Conservation (phyloP, 2,797 vertebrate genomes). For the Setipinna tenuifilis region DNA sequence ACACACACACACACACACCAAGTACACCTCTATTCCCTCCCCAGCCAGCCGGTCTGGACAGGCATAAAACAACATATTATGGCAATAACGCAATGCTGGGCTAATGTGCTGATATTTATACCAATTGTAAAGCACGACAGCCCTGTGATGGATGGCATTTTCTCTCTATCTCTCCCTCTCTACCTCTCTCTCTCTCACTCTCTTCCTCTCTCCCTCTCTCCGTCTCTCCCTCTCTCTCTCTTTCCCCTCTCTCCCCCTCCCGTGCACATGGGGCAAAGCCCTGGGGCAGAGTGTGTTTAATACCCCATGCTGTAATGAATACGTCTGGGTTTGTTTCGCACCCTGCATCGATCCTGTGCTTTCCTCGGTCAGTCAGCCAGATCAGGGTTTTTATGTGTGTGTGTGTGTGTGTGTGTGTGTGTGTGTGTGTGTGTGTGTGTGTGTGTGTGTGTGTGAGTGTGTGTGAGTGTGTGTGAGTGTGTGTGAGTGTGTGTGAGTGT, state of each 20-base stretch:
- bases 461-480: no score
- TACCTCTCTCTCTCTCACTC: background rate
- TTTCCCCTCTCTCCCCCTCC: conserved; percentile 32
- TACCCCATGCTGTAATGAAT: conserved; percentile 48
- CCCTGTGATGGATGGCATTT: conserved; percentile 49
- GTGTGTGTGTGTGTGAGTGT: no score
- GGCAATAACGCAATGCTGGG: conserved; percentile 51
- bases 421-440: no score
- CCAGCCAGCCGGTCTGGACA: conserved; percentile 45
- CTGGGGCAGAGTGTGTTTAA: conserved; percentile 49
- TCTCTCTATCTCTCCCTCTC: background rate
- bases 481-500: no score
- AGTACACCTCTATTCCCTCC: conserved; percentile 28
- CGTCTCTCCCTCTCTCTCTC: background rate
- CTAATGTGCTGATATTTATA: conserved; percentile 61
- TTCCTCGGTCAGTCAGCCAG: background rate
- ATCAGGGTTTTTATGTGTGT: background rate
- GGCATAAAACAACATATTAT: conserved; percentile 64
- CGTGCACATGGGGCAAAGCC: conserved; percentile 39
- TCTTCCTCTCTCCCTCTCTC: background rate
- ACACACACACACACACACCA: background rate
- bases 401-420: no score
- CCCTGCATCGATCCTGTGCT: conserved; percentile 4
- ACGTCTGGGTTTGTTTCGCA: conserved; percentile 53
- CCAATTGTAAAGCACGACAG: conserved; percentile 58